Evolutionary conservation across 2,888 invertebrate species (phyloP), one percentile per base, ranked within the genome.

Genomic region (Elysia crispata): DNA sequence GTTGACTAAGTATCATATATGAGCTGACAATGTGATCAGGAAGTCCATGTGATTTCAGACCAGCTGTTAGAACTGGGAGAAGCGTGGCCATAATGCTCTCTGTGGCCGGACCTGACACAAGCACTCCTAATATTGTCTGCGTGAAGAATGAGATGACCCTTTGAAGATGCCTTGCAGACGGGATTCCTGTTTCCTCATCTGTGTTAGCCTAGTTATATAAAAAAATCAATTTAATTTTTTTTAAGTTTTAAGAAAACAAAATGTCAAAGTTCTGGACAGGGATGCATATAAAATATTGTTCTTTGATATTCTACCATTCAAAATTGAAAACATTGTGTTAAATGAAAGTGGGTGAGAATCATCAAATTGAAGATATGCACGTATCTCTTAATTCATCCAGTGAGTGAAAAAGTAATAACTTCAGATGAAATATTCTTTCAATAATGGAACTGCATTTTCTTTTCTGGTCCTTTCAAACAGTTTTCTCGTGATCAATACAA

Each of bases 81-180:
- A 97, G 92, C 23, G 94, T 94, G 70, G 94, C 94, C 1, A 97
- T 91, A 77, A 96, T 94, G 91, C 90, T 96, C 95, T 74, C 94
- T 0, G 85, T 86, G 30, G 89, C 81, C 6, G 78, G 67, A 6
- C 86, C 84, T 0, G 81, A 60, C 54, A 87, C 84, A 60, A 90
- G 78, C 96, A 93, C 94, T 3, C 96, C 96, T 54, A 96, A 94
- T 0, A 95, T 93, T 0, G 95, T 94, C 20, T 95, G 95, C 75
- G 96, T 95, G 90, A 95, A 97, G 92, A 97, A 97, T 13, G 95
- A 95, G 88, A 95, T 95, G 1, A 96, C 93, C 0, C 95, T 95
- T 76, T 95, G 95, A 15, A 96, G 92, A 60, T 94, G 82, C 18
- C 80, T 41, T 28, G 79, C 67, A 50, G 77, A 70, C 13, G 72